phyloP scores from a whole-genome alignment of 2,888 invertebrate genomes.

The Pedicia rivosa region DNA sequence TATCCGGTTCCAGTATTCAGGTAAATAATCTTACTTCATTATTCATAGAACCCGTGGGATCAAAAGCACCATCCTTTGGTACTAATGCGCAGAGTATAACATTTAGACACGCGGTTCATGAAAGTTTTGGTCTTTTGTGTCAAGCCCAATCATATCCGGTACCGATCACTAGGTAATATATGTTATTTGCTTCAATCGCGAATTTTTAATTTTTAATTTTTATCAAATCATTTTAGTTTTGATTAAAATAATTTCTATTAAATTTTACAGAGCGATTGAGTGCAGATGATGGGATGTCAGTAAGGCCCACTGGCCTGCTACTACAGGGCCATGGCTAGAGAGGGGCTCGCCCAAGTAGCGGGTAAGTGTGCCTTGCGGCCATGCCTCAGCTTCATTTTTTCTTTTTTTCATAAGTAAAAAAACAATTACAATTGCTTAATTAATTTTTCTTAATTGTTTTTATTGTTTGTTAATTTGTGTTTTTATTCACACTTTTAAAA shows the following conservation, averaged over 20 bases:
- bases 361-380: slow-evolving; percentile 14
- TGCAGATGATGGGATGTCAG: no score
- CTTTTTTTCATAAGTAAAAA: background rate
- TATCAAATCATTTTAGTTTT: slow-evolving; percentile 1
- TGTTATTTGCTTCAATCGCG: background rate
- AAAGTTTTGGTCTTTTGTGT: slow-evolving; percentile 33
- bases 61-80: slow-evolving; percentile 29
- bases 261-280: background rate
- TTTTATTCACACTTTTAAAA: no score
- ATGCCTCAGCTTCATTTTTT: background rate
- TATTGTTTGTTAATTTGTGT: no score
- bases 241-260: background rate
- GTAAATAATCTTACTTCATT: slow-evolving; percentile 28
- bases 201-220: slow-evolving; percentile 4
- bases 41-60: slow-evolving; percentile 33
- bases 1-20: slow-evolving; percentile 56
- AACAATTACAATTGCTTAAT: no score
- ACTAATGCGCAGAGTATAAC: slow-evolving; percentile 20
- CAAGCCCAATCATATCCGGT: slow-evolving; percentile 39
- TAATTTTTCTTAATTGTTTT: no score
- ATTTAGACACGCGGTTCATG: slow-evolving; percentile 22
- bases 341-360: slow-evolving; percentile 15
- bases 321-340: slow-evolving; percentile 12
- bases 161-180: slow-evolving; percentile 37
- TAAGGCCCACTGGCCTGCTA: slow-evolving; percentile 14